Conservation (phyloP, 2,113 vertebrate genomes). For the Ahaetulla prasina region DNA sequence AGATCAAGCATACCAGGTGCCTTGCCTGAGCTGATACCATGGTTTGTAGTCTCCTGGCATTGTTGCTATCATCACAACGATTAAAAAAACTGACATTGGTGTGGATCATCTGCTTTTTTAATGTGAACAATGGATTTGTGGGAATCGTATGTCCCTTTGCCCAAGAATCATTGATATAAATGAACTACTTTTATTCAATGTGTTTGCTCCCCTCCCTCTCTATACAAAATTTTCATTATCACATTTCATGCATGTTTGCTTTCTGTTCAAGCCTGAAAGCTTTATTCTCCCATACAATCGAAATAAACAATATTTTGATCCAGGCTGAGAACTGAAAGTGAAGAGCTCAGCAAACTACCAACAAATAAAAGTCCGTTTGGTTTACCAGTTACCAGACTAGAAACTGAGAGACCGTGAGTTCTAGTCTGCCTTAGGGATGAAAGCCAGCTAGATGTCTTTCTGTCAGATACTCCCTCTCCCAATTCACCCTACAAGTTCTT, state of each 20-base stretch:
- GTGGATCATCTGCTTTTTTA: background rate
- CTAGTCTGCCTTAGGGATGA: background rate
- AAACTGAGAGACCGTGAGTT: background rate
- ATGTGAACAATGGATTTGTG: background rate
- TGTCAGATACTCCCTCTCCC: background rate
- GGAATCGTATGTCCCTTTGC: background rate
- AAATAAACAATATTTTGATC: slow-evolving; percentile 11
- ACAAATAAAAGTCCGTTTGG: background rate
- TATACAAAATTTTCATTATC: background rate
- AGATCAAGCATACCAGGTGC: background rate
- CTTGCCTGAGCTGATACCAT: background rate
- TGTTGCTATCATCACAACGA: too few relatives aligned
- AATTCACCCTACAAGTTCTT: background rate
- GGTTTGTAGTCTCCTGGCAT: background rate
- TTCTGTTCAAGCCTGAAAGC: background rate
- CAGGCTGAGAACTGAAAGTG: background rate
- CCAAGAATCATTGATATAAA: background rate
- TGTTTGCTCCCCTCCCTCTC: background rate
- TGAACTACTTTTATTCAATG: background rate
- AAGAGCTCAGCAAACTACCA: background rate
- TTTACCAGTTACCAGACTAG: background rate
- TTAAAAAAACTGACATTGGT: background rate
- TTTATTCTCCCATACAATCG: slow-evolving; percentile 12
- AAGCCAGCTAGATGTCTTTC: background rate
- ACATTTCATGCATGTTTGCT: background rate